Conservation (phyloP, 2,797 vertebrate species). For the Staurois parvus region DNA sequence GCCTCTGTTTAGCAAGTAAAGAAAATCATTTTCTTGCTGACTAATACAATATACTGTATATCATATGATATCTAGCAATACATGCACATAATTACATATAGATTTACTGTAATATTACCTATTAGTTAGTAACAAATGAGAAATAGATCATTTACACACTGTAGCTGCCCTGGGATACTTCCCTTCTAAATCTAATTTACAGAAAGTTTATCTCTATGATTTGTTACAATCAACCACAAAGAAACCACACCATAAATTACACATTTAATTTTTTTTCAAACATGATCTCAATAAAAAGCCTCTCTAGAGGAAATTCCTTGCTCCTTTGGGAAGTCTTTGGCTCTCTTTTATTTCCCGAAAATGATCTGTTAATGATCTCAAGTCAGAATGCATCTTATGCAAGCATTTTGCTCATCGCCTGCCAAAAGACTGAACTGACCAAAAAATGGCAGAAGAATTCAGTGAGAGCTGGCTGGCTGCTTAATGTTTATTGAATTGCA, state of each 20-base stretch:
- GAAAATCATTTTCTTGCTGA: too few species aligned
- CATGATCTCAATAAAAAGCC: constrained; percentile 4
- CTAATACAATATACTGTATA: too few species aligned
- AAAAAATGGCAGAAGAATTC: constrained; percentile 49
- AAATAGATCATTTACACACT: background rate
- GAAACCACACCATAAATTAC: background rate
- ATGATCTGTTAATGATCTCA: constrained; percentile 60
- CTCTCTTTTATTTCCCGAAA: constrained; percentile 55
- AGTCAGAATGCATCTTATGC: constrained; percentile 50
- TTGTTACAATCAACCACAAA: background rate
- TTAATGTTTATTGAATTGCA: constrained; percentile 14
- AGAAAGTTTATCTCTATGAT: background rate
- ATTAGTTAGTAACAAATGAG: background rate
- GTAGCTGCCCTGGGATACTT: background rate
- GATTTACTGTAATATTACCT: background rate
- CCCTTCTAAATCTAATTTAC: background rate
- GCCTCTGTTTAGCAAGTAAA: too few species aligned
- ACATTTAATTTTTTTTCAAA: constrained; percentile 1
- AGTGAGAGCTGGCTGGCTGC: constrained; percentile 35
- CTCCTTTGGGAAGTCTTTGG: constrained; percentile 49
- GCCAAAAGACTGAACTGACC: constrained; percentile 50
- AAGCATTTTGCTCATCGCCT: constrained; percentile 41
- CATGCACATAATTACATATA: background rate
- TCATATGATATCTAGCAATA: too few species aligned
- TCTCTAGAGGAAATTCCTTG: constrained; percentile 38